Base-by-base conservation (phyloP, 2,888 invertebrate species). In the Mechanitis messenoides region DNA sequence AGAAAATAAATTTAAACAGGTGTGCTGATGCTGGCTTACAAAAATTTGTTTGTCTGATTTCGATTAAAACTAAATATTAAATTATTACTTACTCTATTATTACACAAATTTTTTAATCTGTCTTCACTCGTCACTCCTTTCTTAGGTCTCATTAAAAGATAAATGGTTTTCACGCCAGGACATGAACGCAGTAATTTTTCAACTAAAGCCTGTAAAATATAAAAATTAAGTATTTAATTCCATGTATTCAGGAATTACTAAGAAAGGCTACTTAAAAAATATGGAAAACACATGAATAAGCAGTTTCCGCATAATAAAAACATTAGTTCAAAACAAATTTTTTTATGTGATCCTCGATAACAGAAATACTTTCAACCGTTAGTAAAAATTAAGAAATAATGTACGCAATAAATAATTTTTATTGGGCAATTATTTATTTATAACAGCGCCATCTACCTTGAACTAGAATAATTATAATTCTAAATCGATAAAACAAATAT, bases 111-210 rank as follows among this genome's bases (percentile, higher is more conserved):
- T 46, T 92, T 90, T 9, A 95, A 83, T 55, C 94, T 85, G 45
- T 92, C 89, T 33, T 88, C 86, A 4, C 93, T 88, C 63, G 91
- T 88, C 45, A 92, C 87, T 0, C 94, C 94, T 69, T 93, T 91
- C 58, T 68, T 69, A n/a, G 55, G 62, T 7, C 70, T 59, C 66
- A 68, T 68, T 46, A 67, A 42, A 3, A 68, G 58, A 46, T 68
- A 67, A 31, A 67, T 54, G 12, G 56, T 61, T 38, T 62, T 56
- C 6, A 68, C 47, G 31, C 61, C 67, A 2, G 53, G 64, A 54
- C 65, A 64, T 5, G 64, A 54, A 42, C 66, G 54, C 6, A 68
- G 56, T 31, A 64, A 31, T 38, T 68, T 68, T 46, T 68, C 68
- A 7, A 68, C 61, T 56, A 68, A 53, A 3, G 63, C 67, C 68